Conservation (phyloP, 2,888 invertebrate genomes). For the Acholoe squamosa region DNA sequence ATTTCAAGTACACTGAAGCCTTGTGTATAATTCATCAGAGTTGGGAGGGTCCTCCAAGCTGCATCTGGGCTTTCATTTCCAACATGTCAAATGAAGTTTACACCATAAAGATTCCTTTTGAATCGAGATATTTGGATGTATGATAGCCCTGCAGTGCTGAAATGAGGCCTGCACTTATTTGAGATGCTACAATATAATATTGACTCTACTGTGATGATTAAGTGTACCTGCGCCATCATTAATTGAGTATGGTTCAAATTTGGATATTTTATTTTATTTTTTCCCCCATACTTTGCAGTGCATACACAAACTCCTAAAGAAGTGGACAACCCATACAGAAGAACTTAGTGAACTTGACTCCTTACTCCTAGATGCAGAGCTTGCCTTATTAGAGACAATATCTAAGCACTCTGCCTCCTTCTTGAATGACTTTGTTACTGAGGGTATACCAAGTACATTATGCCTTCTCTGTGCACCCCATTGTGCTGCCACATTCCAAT, state of each 20-base stretch:
- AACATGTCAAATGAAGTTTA: background rate
- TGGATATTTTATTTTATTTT: no score
- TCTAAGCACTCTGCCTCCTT: background rate
- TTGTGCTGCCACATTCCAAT: background rate
- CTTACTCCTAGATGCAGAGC: background rate
- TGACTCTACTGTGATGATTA: no score
- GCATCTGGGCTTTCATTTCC: background rate
- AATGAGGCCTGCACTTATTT: no score
- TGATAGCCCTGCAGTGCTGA: no score
- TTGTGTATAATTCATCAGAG: no score
- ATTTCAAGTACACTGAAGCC: no score
- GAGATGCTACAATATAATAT: no score
- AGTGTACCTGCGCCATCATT: no score
- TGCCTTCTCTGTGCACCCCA: conserved; percentile 26
- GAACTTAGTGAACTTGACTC: background rate
- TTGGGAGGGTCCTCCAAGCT: no score
- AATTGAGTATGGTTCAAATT: no score
- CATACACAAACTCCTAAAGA: conserved; percentile 64
- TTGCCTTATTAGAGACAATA: conserved; percentile 6
- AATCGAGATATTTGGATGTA: no score
- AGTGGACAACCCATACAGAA: background rate
- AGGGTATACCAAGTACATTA: background rate
- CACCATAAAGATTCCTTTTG: background rate
- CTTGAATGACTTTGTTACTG: background rate
- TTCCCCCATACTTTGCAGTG: conserved; percentile 64